phyloP scores from a whole-genome alignment of 92 coral and sea anemone species.

The Pocillopora meandrina region DNA sequence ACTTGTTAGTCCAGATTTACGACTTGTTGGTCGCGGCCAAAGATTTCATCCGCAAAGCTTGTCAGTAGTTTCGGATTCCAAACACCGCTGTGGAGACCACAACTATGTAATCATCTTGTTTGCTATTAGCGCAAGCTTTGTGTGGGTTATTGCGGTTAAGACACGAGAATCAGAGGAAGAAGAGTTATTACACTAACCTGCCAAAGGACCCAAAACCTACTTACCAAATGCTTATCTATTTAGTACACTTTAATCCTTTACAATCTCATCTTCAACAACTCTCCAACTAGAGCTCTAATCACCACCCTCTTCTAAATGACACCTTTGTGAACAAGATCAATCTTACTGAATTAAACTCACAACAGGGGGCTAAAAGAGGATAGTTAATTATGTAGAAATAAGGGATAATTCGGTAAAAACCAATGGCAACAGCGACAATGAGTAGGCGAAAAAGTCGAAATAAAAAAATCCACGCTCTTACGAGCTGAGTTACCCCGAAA shows the following conservation, averaged over 20 bases:
- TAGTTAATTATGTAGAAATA: slow-evolving; percentile 7
- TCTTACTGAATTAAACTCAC: slow-evolving; percentile 20
- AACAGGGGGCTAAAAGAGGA: slow-evolving; percentile 24
- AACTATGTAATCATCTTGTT: not conserved
- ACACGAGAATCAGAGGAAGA: slow-evolving; percentile 10
- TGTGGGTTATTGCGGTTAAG: slow-evolving; percentile 6
- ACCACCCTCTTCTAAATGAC: not conserved
- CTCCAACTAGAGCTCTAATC: not conserved
- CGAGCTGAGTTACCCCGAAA: too few species aligned
- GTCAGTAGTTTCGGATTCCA: not conserved
- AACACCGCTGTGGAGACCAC: not conserved
- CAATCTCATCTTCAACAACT: not conserved
- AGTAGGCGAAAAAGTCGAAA: not conserved
- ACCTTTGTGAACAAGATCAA: not conserved
- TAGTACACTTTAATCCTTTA: not conserved
- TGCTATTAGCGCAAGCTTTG: slow-evolving; percentile 10
- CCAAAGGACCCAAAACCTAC: not conserved
- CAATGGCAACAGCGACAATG: not conserved
- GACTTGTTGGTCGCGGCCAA: too few species aligned
- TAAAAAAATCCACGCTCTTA: not conserved
- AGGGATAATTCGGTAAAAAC: not conserved
- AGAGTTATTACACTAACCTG: not conserved
- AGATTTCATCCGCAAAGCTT: not conserved
- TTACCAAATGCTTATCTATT: slow-evolving; percentile 23
- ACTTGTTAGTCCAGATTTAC: too few species aligned